Conservation (phyloP, 2,113 vertebrate species). For the Sander vitreus region DNA sequence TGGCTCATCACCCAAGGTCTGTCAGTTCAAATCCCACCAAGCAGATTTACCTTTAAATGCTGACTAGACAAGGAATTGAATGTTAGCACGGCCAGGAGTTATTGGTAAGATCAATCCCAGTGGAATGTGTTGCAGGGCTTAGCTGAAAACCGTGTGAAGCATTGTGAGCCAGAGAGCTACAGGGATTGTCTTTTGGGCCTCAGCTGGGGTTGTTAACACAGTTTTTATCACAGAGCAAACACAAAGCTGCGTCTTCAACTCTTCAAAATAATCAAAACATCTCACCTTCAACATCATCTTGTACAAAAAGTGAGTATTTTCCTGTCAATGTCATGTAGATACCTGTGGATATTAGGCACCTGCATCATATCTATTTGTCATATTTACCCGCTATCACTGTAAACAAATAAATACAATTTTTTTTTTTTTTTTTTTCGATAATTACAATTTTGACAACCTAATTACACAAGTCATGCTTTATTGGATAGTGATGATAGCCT, state of each 20-base stretch:
- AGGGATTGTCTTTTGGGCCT: conserved; percentile 13
- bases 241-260: neutral
- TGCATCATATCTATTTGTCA: neutral
- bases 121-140: conserved; percentile 18
- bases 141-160: conserved; percentile 11
- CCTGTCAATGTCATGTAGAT: neutral
- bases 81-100: neutral
- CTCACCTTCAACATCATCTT: neutral
- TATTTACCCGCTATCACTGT: neutral
- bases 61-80: conserved; percentile 39
- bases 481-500: no score
- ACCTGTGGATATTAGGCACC: neutral
- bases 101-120: conserved; percentile 29
- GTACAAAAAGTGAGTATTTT: neutral
- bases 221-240: neutral
- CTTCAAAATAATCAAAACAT: neutral
- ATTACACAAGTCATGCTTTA: neutral
- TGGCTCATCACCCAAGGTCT: conserved; percentile 39
- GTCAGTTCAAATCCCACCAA: conserved; percentile 53
- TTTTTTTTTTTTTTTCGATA: neutral
- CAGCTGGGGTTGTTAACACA: neutral
- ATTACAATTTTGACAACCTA: neutral
- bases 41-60: conserved; percentile 33
- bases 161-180: conserved; percentile 12
- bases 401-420: neutral